phyloP scores from a whole-genome alignment of 2,888 invertebrate species.

The Phasia obesa region DNA sequence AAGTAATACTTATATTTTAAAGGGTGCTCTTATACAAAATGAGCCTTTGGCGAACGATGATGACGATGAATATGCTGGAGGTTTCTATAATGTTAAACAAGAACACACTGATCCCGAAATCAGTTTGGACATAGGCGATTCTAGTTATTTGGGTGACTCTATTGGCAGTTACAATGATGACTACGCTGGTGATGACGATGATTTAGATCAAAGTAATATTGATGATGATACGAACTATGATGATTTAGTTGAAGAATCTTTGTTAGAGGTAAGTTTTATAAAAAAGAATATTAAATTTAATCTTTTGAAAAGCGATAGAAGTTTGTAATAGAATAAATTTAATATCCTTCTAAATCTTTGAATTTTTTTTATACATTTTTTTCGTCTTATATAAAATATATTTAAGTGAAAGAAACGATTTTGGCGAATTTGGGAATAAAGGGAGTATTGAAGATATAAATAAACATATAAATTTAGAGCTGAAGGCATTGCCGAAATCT shows the following conservation, averaged over 20 bases:
- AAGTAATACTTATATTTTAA: not conserved
- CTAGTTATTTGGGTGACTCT: conserved; percentile 60
- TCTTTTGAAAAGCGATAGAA: not conserved
- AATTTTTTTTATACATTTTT: too few species aligned
- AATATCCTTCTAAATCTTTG: too few species aligned
- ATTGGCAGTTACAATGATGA: conserved; percentile 71
- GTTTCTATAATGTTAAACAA: conserved; percentile 73
- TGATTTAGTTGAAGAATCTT: conserved; percentile 79
- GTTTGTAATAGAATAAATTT: not conserved
- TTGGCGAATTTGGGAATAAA: too few species aligned
- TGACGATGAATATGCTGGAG: conserved; percentile 62
- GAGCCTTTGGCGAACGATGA: conserved; percentile 64
- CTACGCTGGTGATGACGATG: conserved; percentile 69
- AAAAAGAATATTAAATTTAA: not conserved
- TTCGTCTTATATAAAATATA: too few species aligned
- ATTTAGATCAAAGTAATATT: conserved; percentile 70
- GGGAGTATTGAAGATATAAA: too few species aligned
- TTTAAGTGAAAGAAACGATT: too few species aligned
- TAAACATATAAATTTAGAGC: too few species aligned
- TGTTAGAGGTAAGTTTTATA: conserved; percentile 75
- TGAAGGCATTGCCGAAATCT: too few species aligned
- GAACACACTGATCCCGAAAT: conserved; percentile 75
- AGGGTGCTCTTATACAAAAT: conserved; percentile 61
- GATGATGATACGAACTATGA: conserved; percentile 76
- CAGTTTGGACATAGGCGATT: conserved; percentile 71